Conservation (phyloP, 2,888 invertebrate genomes). For the Coenonympha glycerion region DNA sequence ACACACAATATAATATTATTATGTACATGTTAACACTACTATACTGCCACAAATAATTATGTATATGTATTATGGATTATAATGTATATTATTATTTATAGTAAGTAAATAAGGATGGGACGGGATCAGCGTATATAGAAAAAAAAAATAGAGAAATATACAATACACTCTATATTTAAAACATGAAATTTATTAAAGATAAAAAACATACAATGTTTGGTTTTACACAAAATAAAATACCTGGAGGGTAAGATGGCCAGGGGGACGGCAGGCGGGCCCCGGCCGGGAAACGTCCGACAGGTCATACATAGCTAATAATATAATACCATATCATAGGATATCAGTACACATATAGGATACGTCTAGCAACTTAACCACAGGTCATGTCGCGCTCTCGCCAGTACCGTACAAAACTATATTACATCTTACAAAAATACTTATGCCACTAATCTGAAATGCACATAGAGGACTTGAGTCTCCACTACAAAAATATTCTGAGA, state of each 20-base stretch:
- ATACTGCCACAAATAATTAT: conserved; percentile 72
- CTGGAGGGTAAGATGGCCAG: conserved; percentile 58
- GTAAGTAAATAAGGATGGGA: conserved; percentile 66
- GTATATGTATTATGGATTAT: conserved; percentile 48
- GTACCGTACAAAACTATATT: conserved; percentile 64
- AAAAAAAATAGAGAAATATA: conserved; percentile 74
- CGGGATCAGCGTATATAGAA: conserved; percentile 63
- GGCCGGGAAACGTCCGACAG: conserved; percentile 63
- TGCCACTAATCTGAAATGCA: conserved; percentile 74
- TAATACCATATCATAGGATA: conserved; percentile 72
- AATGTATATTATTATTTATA: conserved; percentile 52
- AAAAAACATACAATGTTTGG: conserved; percentile 73
- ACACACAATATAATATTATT: conserved; percentile 55
- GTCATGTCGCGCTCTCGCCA: conserved; percentile 72
- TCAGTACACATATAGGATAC: conserved; percentile 72
- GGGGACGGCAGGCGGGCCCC: conserved; percentile 45
- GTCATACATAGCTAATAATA: conserved; percentile 72
- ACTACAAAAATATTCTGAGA: conserved; percentile 76
- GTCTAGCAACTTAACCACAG: conserved; percentile 72
- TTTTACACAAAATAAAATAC: conserved; percentile 75
- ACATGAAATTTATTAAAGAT: conserved; percentile 76
- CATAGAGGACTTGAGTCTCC: conserved; percentile 71
- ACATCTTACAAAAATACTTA: conserved; percentile 77
- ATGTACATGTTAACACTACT: conserved; percentile 62
- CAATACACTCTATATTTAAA: conserved; percentile 74